Evolutionary conservation across 2,888 invertebrate species (phyloP).

Genomic region (Fragum fragum): DNA sequence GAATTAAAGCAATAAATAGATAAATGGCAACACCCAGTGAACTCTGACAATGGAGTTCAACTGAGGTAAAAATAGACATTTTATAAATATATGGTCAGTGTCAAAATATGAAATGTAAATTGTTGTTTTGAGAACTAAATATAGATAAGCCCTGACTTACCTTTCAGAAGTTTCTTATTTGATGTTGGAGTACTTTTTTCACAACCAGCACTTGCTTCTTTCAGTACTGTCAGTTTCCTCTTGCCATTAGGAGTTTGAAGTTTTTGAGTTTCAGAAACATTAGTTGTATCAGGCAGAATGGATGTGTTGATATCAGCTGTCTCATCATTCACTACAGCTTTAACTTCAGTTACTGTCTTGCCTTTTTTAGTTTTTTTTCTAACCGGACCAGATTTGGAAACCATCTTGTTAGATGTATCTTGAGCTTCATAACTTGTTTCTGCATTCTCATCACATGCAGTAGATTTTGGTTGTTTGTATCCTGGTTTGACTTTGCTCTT

Average conservation of each 20-base stretch:
- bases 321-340: neutral
- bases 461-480: neutral
- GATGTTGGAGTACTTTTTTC: neutral
- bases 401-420: neutral
- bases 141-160: neutral
- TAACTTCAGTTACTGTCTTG: neutral
- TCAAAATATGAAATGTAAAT: too few relatives aligned
- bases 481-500: neutral
- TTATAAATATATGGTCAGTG: too few relatives aligned
- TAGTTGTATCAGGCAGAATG: neutral
- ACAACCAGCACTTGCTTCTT: neutral
- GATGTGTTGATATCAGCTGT: slow-evolving; percentile 6
- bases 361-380: neutral
- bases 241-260: neutral
- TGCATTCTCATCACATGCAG: neutral
- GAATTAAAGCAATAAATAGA: too few relatives aligned
- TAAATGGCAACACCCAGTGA: too few relatives aligned
- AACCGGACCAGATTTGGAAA: neutral
- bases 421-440: neutral
- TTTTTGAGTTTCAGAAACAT: neutral
- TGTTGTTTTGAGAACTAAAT: too few relatives aligned
- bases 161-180: neutral
- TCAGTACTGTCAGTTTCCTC: neutral
- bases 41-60: too few relatives aligned
- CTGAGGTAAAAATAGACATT: too few relatives aligned